Percentiles rank a stretch among this genome's conserved stretches.
Conservation (phyloP, 2,888 invertebrate species). For the Exephanes ischioxanthus region DNA sequence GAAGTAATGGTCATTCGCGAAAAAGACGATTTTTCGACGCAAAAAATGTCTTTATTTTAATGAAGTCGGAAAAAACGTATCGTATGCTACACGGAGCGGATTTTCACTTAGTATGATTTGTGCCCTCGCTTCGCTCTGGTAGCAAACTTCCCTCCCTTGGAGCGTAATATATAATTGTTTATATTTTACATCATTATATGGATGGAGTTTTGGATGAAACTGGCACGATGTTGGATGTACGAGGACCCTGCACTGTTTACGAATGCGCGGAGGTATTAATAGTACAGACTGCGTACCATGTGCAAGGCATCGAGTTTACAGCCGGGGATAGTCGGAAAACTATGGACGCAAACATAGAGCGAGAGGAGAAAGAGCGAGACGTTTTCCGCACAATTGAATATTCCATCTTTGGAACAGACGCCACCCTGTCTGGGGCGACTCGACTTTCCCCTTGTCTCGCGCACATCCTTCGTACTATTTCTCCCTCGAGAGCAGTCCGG, state of each 20-base stretch:
- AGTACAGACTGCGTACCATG: slow-evolving; percentile 13
- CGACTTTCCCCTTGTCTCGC: slow-evolving; percentile 9
- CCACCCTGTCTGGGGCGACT: slow-evolving; percentile 52
- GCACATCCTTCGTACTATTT: slow-evolving; percentile 18
- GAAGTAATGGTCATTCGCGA: too few species aligned
- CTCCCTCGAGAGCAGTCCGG: slow-evolving; percentile 24
- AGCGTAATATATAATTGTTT: background rate
- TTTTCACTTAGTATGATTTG: too few species aligned
- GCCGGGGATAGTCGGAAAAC: background rate
- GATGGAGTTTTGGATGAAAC: background rate
- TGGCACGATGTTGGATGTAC: background rate
- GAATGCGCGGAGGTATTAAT: slow-evolving; percentile 27
- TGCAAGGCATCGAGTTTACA: slow-evolving; percentile 22
- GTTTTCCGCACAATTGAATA: slow-evolving; percentile 25
- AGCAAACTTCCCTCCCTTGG: background rate
- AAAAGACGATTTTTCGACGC: too few species aligned
- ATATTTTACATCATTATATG: background rate
- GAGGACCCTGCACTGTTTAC: background rate
- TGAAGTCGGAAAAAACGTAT: too few species aligned
- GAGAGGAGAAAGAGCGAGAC: background rate
- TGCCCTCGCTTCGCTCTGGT: too few species aligned
- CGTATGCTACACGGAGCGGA: too few species aligned
- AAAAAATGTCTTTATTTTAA: too few species aligned
- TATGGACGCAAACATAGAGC: background rate
- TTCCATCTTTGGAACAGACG: slow-evolving; percentile 40